Percentiles rank a stretch among this genome's conserved stretches.
phyloP scores from a whole-genome alignment of 2,888 invertebrate genomes.

The Eueremaeus valkanovi region DNA sequence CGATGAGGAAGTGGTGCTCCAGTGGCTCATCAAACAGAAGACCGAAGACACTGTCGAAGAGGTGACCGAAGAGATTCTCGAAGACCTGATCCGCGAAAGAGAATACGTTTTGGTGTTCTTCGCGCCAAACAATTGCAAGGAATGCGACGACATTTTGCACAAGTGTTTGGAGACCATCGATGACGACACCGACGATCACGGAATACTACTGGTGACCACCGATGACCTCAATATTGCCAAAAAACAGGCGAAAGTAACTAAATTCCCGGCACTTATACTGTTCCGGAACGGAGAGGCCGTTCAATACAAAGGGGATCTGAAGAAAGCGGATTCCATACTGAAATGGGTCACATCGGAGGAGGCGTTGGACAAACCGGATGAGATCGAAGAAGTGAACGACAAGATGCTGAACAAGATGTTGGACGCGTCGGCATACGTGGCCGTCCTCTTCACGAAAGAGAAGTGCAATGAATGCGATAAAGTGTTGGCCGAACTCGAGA shows the following conservation, averaged over 20 bases:
- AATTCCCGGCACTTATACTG: conserved; percentile 78
- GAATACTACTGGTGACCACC: conserved; percentile 88
- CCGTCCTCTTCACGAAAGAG: conserved; percentile 83
- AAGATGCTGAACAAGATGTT: conserved; percentile 86
- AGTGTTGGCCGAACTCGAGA: conserved; percentile 80
- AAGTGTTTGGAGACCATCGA: conserved; percentile 81
- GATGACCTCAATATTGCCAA: conserved; percentile 76
- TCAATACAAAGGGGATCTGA: conserved; percentile 62
- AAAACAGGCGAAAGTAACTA: conserved; percentile 69
- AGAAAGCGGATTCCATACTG: conserved; percentile 74
- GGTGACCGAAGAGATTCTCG: conserved; percentile 82
- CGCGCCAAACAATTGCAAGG: conserved; percentile 63
- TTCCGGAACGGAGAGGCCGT: conserved; percentile 87
- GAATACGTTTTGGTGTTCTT: conserved; percentile 93
- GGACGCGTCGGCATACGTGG: conserved; percentile 78
- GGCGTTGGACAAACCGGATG: conserved; percentile 82
- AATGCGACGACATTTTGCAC: conserved; percentile 76
- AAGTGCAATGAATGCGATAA: conserved; percentile 85
- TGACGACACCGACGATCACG: conserved; percentile 85
- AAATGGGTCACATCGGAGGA: conserved; percentile 88
- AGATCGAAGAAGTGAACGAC: conserved; percentile 85
- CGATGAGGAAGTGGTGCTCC: conserved; percentile 70
- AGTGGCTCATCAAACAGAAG: conserved; percentile 77
- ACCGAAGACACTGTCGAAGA: conserved; percentile 89
- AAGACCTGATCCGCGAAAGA: conserved; percentile 77